Evolutionary conservation across 2,797 vertebrate genomes (phyloP), one percentile per base, ranked within the genome.

Genomic region (Aulostomus chinensis): DNA sequence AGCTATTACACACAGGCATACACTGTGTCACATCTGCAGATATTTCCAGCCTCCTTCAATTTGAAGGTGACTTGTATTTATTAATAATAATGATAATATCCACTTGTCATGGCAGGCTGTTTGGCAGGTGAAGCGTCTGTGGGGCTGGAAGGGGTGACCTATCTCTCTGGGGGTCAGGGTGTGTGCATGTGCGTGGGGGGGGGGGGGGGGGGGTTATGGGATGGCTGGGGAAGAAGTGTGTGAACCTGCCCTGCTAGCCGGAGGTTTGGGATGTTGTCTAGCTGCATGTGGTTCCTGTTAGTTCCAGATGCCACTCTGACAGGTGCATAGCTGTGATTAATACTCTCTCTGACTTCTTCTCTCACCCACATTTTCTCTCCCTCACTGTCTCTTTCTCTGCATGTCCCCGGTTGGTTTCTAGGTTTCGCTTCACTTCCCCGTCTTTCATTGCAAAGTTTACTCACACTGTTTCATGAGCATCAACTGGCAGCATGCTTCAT

Each of bases 231-330:
- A 58, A 67, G 57, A 51, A 53, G 50, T 38, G 51, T 48, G 73
- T 82, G 74, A 87, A 88, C 81, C 84, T 89, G 85, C 65, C 58
- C 79, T 40, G 43, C 59, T 65, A 56, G 65, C 64, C 47, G 18
- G 64, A 78, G 66, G 64, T 82, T 73, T 18, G 76, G 55, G 75
- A 90, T 89, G 91, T 91, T 88, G 73, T 71, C 78, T 52, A 69
- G 65, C 34, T 60, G 56, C 91, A 86, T 93, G 88, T 94, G 96
- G 87, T 94, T 94, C 79, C 30, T 8, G 88, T 98, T 97, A 96
- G 96, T 97, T 97, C 94, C 96, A 95, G 94, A 97, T 95, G 88
- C 94, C 92, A 87, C 89, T 91, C 88, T 95, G 95, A 95, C 95
- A 96, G 93, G 92, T 92, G 91, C 83, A 87, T 53, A 68, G 88